Evolutionary conservation across 1,140 invertebrate genomes (phyloP).

Genomic region (Aphis craccivora): DNA sequence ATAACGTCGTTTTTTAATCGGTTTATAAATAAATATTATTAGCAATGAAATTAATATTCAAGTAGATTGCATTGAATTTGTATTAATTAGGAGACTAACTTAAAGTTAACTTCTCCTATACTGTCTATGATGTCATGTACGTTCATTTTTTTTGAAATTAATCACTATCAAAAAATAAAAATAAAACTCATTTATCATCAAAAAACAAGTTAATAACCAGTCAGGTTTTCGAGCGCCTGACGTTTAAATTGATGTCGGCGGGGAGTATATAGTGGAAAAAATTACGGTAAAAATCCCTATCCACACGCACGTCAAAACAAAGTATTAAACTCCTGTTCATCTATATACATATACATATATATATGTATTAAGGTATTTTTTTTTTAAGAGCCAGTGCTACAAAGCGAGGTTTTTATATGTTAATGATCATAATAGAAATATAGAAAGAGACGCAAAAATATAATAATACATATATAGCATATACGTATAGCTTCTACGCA

Average conservation of each 20-base stretch:
- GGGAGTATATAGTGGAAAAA: not conserved
- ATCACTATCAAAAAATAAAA: slow-evolving; percentile 18
- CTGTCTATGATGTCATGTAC: not conserved
- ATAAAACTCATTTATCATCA: slow-evolving; percentile 38
- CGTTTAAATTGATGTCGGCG: slow-evolving; percentile 36
- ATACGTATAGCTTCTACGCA: slow-evolving; percentile 1
- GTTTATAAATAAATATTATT: not conserved
- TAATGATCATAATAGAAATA: slow-evolving; percentile 21
- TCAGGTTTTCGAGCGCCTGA: slow-evolving; percentile 28
- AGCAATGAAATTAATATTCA: not conserved
- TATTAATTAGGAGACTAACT: not conserved
- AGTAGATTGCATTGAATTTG: not conserved
- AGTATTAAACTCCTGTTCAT: not conserved
- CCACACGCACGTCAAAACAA: slow-evolving; percentile 31
- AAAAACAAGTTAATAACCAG: slow-evolving; percentile 27
- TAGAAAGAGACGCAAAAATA: not conserved
- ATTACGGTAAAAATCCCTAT: not conserved
- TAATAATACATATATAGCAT: not conserved
- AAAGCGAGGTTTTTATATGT: not conserved
- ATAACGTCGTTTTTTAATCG: not conserved
- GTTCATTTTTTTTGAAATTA: not conserved
- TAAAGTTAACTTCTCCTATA: not conserved
- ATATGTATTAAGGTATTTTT: not conserved
- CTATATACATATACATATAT: not conserved
- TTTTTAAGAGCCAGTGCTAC: slow-evolving; percentile 9